phyloP scores from a whole-genome alignment of 2,888 invertebrate genomes.

The Cantharis flavilabris region DNA sequence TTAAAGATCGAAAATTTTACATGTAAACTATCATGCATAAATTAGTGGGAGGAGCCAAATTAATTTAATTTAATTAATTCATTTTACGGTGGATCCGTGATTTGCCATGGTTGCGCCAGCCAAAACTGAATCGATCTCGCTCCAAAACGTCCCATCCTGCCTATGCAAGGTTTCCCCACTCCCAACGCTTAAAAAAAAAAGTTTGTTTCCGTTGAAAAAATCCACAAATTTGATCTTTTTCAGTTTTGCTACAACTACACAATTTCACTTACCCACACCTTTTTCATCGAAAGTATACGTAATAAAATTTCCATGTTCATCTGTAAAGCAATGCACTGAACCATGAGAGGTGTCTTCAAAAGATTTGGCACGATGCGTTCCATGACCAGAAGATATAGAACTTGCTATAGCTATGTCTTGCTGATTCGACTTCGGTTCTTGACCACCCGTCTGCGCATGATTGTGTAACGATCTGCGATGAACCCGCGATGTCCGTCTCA shows the following conservation, averaged over 20 bases:
- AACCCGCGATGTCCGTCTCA: constrained; percentile 37
- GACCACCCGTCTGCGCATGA: constrained; percentile 41
- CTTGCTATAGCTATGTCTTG: constrained; percentile 53
- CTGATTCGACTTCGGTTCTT: constrained; percentile 31
- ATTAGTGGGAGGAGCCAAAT: too few relatives aligned
- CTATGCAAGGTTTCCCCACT: too few relatives aligned
- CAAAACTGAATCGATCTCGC: too few relatives aligned
- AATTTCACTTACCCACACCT: constrained; percentile 57
- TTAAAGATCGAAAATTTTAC: too few relatives aligned
- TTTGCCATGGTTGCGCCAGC: too few relatives aligned
- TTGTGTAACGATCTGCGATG: constrained; percentile 53
- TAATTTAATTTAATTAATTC: too few relatives aligned
- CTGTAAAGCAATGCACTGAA: constrained; percentile 84
- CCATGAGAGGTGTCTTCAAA: constrained; percentile 84
- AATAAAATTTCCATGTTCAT: constrained; percentile 85
- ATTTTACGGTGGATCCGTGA: too few relatives aligned
- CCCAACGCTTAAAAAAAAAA: too few relatives aligned
- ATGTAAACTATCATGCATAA: too few relatives aligned
- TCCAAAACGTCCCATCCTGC: too few relatives aligned
- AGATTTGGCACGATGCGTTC: constrained; percentile 74
- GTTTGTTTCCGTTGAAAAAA: too few relatives aligned
- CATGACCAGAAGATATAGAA: constrained; percentile 53
- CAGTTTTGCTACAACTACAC: neutral
- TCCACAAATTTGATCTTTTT: neutral
- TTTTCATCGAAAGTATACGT: constrained; percentile 86